Percentiles rank a stretch among this genome's conserved stretches.
phyloP scores from a whole-genome alignment of 1,140 invertebrate species.

The Antheraea mylitta region DNA sequence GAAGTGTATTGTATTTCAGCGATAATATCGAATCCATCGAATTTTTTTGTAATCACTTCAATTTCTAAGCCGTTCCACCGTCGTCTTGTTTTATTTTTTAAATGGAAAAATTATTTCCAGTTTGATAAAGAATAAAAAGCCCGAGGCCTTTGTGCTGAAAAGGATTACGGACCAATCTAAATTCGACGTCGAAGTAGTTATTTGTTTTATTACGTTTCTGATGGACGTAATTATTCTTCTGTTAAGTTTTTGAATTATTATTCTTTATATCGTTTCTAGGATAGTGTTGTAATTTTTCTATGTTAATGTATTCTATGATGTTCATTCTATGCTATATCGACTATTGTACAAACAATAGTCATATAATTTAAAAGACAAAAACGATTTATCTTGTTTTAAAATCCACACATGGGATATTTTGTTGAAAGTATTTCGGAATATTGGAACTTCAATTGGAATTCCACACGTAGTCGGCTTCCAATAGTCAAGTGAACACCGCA shows the following conservation, averaged over 20 bases:
- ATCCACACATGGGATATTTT: constrained; percentile 1
- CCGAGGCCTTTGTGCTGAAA: constrained; percentile 32
- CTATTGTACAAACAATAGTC: background rate
- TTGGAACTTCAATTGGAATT: constrained; percentile 6
- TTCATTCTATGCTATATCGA: no score
- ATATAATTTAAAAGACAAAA: background rate
- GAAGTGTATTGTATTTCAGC: background rate
- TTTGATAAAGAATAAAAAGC: constrained; percentile 45
- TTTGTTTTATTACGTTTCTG: constrained; percentile 35
- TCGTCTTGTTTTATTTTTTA: constrained; percentile 27
- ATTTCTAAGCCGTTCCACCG: constrained; percentile 1
- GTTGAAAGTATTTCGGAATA: constrained; percentile 11
- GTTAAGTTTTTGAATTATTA: constrained; percentile 16
- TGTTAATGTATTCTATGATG: no score
- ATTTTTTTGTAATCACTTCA: constrained; percentile 3
- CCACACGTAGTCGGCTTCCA: constrained; percentile 7
- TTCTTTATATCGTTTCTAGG: background rate
- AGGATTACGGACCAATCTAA: constrained; percentile 36
- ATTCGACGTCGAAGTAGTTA: constrained; percentile 37
- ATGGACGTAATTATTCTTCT: constrained; percentile 25
- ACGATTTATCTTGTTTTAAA: background rate
- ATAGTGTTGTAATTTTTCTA: background rate
- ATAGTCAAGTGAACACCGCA: constrained; percentile 10
- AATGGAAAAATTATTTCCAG: constrained; percentile 37
- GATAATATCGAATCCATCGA: background rate